Base-by-base conservation (phyloP, 2,888 invertebrate species). In the Pristionchus maxplancki region DNA sequence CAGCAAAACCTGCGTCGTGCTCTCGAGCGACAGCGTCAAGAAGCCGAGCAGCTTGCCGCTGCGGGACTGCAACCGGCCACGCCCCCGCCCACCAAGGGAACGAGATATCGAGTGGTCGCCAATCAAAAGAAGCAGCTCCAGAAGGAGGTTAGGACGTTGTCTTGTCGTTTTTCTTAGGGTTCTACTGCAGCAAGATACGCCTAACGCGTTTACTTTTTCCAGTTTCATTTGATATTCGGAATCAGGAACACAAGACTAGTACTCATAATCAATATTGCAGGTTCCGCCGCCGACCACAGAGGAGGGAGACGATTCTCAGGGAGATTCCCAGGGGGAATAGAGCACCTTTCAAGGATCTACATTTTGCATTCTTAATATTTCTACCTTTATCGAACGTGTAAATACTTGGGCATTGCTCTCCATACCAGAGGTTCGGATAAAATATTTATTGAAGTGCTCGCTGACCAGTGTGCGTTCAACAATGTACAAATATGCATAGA, bases 401-500 rank as follows among this genome's bases (percentile, higher is more conserved):
- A 67, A 8, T 64, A 64, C 28, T 11, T 28, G 64, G 17, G 9
- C 64, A 64, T 64, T 34, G 13, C 31, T 67, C 24, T 67, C n/a
- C n/a, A n/a, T n/a, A n/a, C n/a, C n/a, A n/a, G n/a, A n/a, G n/a
- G n/a, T n/a, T n/a, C n/a, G 37, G 37, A 20, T 40, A 40, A 78
- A 78, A 48, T 28, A 78, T 44, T 78, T 78, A 78, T 78, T 44
- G 44, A n/a, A n/a, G n/a, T n/a, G 24, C 11, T 71, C 37, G 20
- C 20, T 78, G 78, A 48, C 44, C 78, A 78, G 13, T n/a, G 13
- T 48, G 28, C 24, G 24, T 44, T 44, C 78, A n/a, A 78, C 78
- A 78, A 44, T 78, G 78, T 78, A 78, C 78, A 78, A 78, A 78
- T 78, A 78, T 78, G 24, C 28, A 78, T 78, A 48, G 40, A 6